Conservation (phyloP, 2,113 vertebrate species). For the Phocoena sinus region DNA sequence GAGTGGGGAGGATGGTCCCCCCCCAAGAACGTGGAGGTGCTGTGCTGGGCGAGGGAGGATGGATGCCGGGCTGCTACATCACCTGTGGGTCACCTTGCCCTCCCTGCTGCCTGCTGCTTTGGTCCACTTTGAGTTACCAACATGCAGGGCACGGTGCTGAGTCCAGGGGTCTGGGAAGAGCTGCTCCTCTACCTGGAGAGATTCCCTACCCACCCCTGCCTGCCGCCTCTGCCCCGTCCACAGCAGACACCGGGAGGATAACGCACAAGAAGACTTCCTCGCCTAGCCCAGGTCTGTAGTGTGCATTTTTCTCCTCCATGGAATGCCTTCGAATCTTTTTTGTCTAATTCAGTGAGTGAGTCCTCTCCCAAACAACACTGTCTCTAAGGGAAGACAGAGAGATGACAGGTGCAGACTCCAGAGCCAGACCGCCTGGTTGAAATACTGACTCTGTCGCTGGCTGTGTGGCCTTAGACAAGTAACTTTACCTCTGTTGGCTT, state of each 20-base stretch:
- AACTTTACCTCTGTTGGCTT: neutral
- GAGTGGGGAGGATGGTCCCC: neutral
- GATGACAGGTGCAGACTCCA: accelerated
- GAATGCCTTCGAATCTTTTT: neutral
- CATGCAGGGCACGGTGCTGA: accelerated
- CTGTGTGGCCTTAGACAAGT: neutral
- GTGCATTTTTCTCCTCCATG: neutral
- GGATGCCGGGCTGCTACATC: accelerated
- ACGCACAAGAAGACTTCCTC: too few relatives aligned
- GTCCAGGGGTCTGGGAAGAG: neutral
- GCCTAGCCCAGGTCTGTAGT: neutral
- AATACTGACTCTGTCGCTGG: neutral
- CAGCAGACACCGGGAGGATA: neutral
- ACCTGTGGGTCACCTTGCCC: neutral
- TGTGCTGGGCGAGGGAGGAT: neutral
- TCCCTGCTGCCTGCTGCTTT: neutral
- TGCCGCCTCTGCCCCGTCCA: neutral
- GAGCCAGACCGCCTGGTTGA: neutral
- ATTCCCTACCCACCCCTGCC: neutral
- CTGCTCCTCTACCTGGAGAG: neutral
- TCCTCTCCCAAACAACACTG: too few relatives aligned
- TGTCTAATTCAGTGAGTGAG: neutral
- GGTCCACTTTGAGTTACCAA: neutral
- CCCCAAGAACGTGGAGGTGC: too few relatives aligned
- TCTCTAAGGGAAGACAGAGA: neutral